Evolutionary conservation across 2,797 vertebrate genomes (phyloP).

Genomic region (Coranthus polyacanthus): DNA sequence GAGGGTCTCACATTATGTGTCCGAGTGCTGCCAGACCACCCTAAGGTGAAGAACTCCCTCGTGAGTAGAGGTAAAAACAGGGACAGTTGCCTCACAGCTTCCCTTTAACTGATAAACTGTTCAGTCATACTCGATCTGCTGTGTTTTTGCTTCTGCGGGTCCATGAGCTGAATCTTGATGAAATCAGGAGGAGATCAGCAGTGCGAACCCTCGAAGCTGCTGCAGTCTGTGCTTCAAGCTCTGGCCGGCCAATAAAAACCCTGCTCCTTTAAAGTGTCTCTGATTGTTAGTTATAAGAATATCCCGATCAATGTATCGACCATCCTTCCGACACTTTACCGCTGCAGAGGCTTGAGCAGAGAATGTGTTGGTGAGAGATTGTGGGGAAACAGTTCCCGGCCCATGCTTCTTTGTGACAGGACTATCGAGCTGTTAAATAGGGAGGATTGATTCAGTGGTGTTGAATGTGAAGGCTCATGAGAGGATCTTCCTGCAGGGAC

Average conservation of each 20-base stretch:
- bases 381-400: slow-evolving; percentile 23
- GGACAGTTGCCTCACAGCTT: too few relatives aligned
- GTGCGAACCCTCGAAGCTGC: neutral
- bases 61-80: slow-evolving; percentile 5
- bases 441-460: slow-evolving; percentile 42
- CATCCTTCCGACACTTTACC: neutral
- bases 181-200: slow-evolving; percentile 13
- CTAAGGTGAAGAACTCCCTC: neutral
- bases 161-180: slow-evolving; percentile 16
- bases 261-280: slow-evolving; percentile 19
- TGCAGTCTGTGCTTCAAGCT: slow-evolving; percentile 4
- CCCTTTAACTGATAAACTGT: slow-evolving; percentile 14
- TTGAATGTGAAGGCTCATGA: slow-evolving; percentile 22
- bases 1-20: slow-evolving; percentile 6
- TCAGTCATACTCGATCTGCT: slow-evolving; percentile 2
- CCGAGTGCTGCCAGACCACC: neutral
- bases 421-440: slow-evolving; percentile 42
- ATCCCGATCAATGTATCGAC: slow-evolving; percentile 28
- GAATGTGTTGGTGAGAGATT: slow-evolving; percentile 15
- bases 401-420: slow-evolving; percentile 42
- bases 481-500: slow-evolving; percentile 28
- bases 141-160: slow-evolving; percentile 2
- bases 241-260: neutral
- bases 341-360: slow-evolving; percentile 8
- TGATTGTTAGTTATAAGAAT: slow-evolving; percentile 30